phyloP scores from a whole-genome alignment of 2,888 invertebrate genomes.

The Epinotia demarniana region DNA sequence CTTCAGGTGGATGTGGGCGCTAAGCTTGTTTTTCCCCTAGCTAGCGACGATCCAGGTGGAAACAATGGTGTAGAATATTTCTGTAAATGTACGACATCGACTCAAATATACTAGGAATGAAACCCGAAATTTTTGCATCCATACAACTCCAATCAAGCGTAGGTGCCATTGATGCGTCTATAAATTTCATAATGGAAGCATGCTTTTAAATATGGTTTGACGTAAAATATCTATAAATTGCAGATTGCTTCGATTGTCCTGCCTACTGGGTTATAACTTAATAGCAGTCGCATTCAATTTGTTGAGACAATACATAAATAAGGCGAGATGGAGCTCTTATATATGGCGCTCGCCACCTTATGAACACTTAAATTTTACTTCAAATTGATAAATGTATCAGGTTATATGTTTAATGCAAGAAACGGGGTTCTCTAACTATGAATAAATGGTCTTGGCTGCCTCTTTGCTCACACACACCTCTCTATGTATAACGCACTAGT shows the following conservation, averaged over 20 bases:
- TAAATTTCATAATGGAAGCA: slow-evolving; percentile 16
- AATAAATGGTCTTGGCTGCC: too few species aligned
- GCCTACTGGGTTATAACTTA: slow-evolving; percentile 34
- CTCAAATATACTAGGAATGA: too few species aligned
- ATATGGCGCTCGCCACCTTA: background rate
- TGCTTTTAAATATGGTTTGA: slow-evolving; percentile 27
- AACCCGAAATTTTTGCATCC: background rate
- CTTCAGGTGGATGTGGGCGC: too few species aligned
- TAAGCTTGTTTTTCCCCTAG: too few species aligned
- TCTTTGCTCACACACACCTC: too few species aligned
- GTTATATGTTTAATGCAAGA: background rate
- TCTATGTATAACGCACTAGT: too few species aligned
- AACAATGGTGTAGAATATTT: too few species aligned
- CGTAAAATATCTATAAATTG: slow-evolving; percentile 36
- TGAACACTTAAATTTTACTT: background rate
- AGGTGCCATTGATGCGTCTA: slow-evolving; percentile 19
- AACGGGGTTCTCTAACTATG: too few species aligned
- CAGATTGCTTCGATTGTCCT: slow-evolving; percentile 34
- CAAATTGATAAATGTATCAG: background rate
- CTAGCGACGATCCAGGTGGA: too few species aligned
- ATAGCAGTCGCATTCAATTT: slow-evolving; percentile 19
- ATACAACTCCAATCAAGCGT: background rate
- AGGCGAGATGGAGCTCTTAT: slow-evolving; percentile 7
- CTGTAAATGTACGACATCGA: too few species aligned
- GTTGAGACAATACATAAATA: slow-evolving; percentile 8